A percentile compares a stretch with the other conserved stretches of the same genome.
Conservation (phyloP, 2,888 invertebrate genomes). For the Drosophila siamana region DNA sequence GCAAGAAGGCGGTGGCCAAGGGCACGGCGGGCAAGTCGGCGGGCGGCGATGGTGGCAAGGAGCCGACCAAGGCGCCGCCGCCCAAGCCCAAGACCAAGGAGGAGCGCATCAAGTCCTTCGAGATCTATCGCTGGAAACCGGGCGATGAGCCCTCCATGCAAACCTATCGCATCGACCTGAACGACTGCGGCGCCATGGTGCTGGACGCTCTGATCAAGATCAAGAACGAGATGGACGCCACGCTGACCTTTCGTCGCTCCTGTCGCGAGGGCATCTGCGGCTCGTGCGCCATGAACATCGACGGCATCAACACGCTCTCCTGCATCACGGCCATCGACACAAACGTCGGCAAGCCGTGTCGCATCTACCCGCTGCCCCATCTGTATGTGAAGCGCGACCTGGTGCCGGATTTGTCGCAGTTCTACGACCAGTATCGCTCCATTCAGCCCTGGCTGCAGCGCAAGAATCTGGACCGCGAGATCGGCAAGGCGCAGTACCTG, state of each 20-base stretch:
- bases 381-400: constrained; percentile 99
- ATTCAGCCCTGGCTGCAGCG: constrained; percentile 98
- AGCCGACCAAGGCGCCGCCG: constrained; percentile 3
- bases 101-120: constrained; percentile 89
- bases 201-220: constrained; percentile 97
- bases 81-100: not conserved
- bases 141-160: constrained; percentile 92
- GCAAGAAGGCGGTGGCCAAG: not conserved
- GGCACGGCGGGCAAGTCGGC: not conserved
- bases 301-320: constrained; percentile 96
- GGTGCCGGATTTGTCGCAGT: constrained; percentile 96
- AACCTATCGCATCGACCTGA: constrained; percentile 88
- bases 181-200: constrained; percentile 97
- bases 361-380: constrained; percentile 98
- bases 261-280: constrained; percentile 99
- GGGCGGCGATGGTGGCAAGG: not conserved
- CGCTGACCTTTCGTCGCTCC: constrained; percentile 96
- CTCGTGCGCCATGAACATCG: constrained; percentile 99
- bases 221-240: constrained; percentile 97
- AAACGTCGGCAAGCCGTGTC: constrained; percentile 87
- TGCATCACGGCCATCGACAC: constrained; percentile 93
- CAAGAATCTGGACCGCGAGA: constrained; percentile 83
- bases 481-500: constrained; percentile 91
- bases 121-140: constrained; percentile 95
- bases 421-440: constrained; percentile 96